phyloP scores from a whole-genome alignment of 2,113 vertebrate genomes.

The Atlantisia rogersi region DNA sequence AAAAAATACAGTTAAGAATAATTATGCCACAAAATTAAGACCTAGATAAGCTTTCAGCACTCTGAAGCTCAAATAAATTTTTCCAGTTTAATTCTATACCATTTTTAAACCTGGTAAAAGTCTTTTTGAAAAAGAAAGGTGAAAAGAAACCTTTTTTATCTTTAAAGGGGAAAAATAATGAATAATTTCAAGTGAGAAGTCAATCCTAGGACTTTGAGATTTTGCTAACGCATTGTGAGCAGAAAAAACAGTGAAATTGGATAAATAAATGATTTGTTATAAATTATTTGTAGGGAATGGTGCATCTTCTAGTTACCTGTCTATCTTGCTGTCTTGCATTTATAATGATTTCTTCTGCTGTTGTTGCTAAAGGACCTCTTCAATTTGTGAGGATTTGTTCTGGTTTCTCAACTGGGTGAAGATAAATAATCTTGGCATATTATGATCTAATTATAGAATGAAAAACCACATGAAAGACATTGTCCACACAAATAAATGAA shows the following conservation, averaged over 20 bases:
- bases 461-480: background rate
- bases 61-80: background rate
- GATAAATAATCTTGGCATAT: slow-evolving; percentile 8
- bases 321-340: slow-evolving; percentile 31
- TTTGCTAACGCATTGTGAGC: slow-evolving; percentile 19
- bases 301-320: slow-evolving; percentile 44
- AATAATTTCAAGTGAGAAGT: slow-evolving; percentile 53
- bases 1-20: background rate
- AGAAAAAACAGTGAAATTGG: slow-evolving; percentile 1
- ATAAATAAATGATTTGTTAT: slow-evolving; percentile 70
- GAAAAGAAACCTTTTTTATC: slow-evolving; percentile 17
- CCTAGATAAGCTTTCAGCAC: background rate
- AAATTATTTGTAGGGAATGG: slow-evolving; percentile 55
- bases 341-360: slow-evolving; percentile 27
- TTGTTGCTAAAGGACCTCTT: slow-evolving; percentile 12
- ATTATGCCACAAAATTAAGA: background rate
- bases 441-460: background rate
- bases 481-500: background rate
- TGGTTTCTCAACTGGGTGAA: slow-evolving; percentile 1
- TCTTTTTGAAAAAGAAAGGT: background rate
- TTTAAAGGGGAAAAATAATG: slow-evolving; percentile 28
- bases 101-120: background rate
- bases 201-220: background rate
- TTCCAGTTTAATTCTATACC: background rate
- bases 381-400: background rate